Evolutionary conservation across 2,888 invertebrate species (phyloP), one percentile per base, ranked within the genome.

Genomic region (Tineola bisselliella): DNA sequence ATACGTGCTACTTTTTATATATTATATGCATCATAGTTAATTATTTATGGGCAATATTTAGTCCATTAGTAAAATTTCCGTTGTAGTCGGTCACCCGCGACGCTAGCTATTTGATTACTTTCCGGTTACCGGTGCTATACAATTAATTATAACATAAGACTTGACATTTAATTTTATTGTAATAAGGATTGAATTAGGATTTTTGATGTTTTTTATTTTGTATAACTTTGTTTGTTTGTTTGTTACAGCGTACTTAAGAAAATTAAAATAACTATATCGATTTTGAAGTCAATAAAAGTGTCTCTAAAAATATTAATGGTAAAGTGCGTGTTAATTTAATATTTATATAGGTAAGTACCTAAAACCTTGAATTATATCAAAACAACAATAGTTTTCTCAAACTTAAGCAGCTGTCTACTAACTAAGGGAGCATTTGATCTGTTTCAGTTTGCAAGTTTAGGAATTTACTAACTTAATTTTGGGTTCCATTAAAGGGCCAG

Each of bases 41-140:
- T 61, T 57, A 61, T 61, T 63, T 63, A 65, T 62, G 61, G 63
- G 63, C 63, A 65, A 64, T 65, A 65, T 71, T 69, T 68, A 66
- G 68, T 71, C 72, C 76, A 77, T 76, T 76, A 76, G 69, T 61
- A 67, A 69, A 67, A 70, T 76, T 74, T 69, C 70, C 68, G 70
- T 65, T 70, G 62, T 67, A 64, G 66, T 65, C 66, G 64, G 65
- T 63, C 63, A 18, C 54, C 54, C 19, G n/a, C 54, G 25, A 17
- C 17, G 48, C 8, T 38, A 10, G 48, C 48, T 48, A 48, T 48
- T 48, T 48, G 48, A 48, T 48, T 48, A 17, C 13, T 48, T 48
- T 48, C 48, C 48, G 48, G 48, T 48, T 17, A 17, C 48, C 48
- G 38, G 38, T 6, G 38, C 10, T 38, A 48, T 5, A 48, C 15